Evolutionary conservation across 2,797 vertebrate genomes (phyloP).

Genomic region (Xenopus petersii): DNA sequence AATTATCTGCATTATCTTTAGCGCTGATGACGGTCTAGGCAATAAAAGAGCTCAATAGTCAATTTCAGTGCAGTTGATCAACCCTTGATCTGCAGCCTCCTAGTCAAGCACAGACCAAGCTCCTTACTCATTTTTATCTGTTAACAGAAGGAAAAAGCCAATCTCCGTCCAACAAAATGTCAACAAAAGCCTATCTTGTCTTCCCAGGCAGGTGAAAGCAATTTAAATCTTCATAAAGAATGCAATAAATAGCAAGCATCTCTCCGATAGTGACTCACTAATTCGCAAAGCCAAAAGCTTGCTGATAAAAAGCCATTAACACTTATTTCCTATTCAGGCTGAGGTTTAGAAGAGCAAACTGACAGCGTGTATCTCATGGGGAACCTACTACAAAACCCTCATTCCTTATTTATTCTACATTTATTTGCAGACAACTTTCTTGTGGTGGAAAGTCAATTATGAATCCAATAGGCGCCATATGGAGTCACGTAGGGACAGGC

Average conservation of each 20-base stretch:
- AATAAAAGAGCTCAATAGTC: constrained; percentile 11
- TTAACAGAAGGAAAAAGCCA: constrained; percentile 30
- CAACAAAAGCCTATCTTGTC: constrained; percentile 54
- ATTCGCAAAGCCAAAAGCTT: constrained; percentile 40
- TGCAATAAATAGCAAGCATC: constrained; percentile 52
- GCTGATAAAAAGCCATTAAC: constrained; percentile 54
- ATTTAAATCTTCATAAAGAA: constrained; percentile 63
- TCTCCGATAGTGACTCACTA: constrained; percentile 48
- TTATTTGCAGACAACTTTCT: not conserved
- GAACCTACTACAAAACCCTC: not conserved
- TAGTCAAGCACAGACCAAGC: not conserved
- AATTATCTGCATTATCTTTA: constrained; percentile 5
- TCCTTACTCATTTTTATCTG: constrained; percentile 48
- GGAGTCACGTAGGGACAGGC: no score
- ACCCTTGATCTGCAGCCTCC: constrained; percentile 30
- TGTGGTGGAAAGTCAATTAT: not conserved
- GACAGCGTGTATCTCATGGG: constrained; percentile 45
- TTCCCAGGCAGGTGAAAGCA: constrained; percentile 56
- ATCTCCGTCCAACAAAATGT: constrained; percentile 45
- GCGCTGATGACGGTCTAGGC: not conserved
- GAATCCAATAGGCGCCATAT: not conserved
- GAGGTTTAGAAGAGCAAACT: constrained; percentile 46
- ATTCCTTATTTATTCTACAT: constrained; percentile 2
- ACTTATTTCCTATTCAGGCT: not conserved
- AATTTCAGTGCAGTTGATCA: constrained; percentile 35